Evolutionary conservation across 2,113 vertebrate species (phyloP).

Genomic region (Clarias gariepinus): DNA sequence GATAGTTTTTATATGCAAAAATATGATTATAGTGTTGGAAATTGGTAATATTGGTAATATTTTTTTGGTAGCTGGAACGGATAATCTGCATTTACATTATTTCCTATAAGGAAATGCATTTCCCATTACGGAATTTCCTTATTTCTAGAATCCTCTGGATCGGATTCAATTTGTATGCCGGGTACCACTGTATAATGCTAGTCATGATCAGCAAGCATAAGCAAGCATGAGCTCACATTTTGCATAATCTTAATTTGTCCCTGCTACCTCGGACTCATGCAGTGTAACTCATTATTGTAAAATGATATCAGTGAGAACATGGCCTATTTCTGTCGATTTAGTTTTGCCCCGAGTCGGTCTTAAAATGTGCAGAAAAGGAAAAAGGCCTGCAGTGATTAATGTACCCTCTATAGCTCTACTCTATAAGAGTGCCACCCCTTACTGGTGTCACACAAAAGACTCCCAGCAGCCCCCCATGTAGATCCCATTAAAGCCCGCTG

Average conservation of each 20-base stretch:
- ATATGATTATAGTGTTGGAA: too few relatives aligned
- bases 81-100: too few relatives aligned
- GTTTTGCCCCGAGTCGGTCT: not conserved
- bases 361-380: slow-evolving; percentile 11
- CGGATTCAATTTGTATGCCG: too few relatives aligned
- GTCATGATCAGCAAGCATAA: not conserved
- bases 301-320: not conserved
- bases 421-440: slow-evolving; percentile 39
- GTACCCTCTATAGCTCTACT: slow-evolving; percentile 30
- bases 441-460: slow-evolving; percentile 52
- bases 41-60: too few relatives aligned
- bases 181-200: not conserved
- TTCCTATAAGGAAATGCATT: too few relatives aligned
- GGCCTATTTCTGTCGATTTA: not conserved
- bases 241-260: slow-evolving; percentile 9
- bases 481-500: slow-evolving; percentile 42
- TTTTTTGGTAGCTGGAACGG: too few relatives aligned
- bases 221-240: too few relatives aligned
- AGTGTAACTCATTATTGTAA: not conserved
- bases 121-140: too few relatives aligned
- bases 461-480: slow-evolving; percentile 41
- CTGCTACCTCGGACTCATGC: not conserved
- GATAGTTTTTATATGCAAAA: too few relatives aligned
- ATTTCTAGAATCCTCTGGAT: not conserved
- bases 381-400: slow-evolving; percentile 44